Base-by-base conservation (phyloP, 2,113 vertebrate genomes). In the Clarias macrocephalus region DNA sequence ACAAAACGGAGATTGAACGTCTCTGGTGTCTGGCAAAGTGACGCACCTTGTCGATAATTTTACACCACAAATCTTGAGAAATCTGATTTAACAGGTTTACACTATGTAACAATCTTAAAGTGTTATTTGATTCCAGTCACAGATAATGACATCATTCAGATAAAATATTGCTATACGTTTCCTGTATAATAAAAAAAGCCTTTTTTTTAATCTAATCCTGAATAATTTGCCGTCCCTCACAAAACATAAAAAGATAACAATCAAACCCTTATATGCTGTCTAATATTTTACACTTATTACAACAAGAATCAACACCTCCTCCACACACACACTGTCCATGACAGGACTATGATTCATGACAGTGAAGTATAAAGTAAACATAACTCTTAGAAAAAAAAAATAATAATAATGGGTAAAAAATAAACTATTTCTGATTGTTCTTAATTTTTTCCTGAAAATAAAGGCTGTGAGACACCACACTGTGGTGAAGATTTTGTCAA, bases 391-490 rank as follows among this genome's bases (percentile, higher is more conserved):
- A 65, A 9, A 25, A 65, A 65, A 65, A 65, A 65, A 65, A 65
- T 0, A 63, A 63, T 23, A 63, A 63, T 25, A 25, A 63, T 1
- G 1, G 37, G 37, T 28, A 19, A 70, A 8, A 37, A 4, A 48
- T 37, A 54, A 76, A 52, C 23, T 15, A 25, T 13, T n/a, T 76
- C 30, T 9, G 70, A 73, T 19, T 57, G 6, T 57, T 28, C 2
- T 57, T 15, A 18, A 2, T 54, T 77, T n/a, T 54, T 8, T 6
- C 37, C 19, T 3, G 18, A 33, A 80, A 80, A 59, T 23, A 23
- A 80, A 80, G 13, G 54, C 16, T 60, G 79, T 59, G 62, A 62
- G 10, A 81, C 79, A 81, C 57, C 79, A 81, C 57, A 81, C 30
- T 62, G 30, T 62, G 79, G n/a, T 37, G 57, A 33, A 80, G 5